Base-by-base conservation (phyloP, 2,888 invertebrate species). In the Eledona agricola region DNA sequence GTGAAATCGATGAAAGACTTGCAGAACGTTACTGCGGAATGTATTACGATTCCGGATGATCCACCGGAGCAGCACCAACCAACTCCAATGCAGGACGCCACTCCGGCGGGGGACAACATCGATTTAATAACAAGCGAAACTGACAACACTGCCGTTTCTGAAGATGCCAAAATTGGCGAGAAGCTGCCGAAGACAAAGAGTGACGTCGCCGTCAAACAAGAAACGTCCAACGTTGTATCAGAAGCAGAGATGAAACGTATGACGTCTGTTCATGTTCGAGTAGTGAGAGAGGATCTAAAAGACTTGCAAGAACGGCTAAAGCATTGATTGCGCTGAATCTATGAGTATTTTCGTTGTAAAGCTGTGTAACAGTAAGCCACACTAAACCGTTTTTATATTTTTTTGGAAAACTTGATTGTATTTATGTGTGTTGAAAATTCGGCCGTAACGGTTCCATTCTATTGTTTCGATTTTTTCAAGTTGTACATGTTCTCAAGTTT, bases 11-110 rank as follows among this genome's bases (percentile, higher is more conserved):
- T 72, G 3, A 66, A 65, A 1, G 68, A 71, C 12, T 55, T 72
- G 4, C 67, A 71, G 43, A 66, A 55, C 12, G 69, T 72, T 10
- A 51, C 72, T 6, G 62, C 72, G 2, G 73, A 73, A 40, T 72
- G 72, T 43, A 73, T 73, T 17, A 72, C 71, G 1, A 72, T 73
- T 35, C 72, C 72, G 0, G 73, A 73, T 56, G 73, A 73, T 57
- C 55, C 59, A 6, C 16, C 51, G 23, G 34, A 22, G 1, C 45
- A 40, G 3, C 3, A 20, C n/a, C 2, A 15, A 10, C 10, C 11
- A 37, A 5, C 4, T 10, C 2, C 5, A 26, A 9, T 11, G 5
- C 7, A 7, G 12, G 11, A 7, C 23, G n/a, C n/a, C 9, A 6
- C 10, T 11, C 4, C 4, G 26, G 6, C 4, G 23, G 5, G n/a